Evolutionary conservation across 2,888 invertebrate species (phyloP).

Genomic region (Drosophila mulleri): DNA sequence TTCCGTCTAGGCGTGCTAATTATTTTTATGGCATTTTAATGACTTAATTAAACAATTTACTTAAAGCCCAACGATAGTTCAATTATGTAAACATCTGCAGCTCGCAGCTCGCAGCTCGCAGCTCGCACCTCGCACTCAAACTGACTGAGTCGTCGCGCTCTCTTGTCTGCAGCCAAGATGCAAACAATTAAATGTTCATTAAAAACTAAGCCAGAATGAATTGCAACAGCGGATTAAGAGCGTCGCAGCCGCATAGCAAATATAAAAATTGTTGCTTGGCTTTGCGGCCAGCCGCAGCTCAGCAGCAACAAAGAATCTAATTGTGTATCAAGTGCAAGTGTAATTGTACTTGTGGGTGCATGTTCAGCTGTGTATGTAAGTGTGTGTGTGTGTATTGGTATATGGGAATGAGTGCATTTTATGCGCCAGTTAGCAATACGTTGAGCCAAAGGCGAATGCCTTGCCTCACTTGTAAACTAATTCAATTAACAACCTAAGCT

Average conservation of each 20-base stretch:
- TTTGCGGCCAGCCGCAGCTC: slow-evolving; percentile 35
- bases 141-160: slow-evolving; percentile 11
- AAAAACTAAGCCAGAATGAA: slow-evolving; percentile 51
- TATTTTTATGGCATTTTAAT: slow-evolving; percentile 78
- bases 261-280: slow-evolving; percentile 40
- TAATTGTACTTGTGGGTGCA: slow-evolving; percentile 65
- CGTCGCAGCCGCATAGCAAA: slow-evolving; percentile 37
- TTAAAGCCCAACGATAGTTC: slow-evolving; percentile 61
- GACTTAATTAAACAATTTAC: slow-evolving; percentile 80
- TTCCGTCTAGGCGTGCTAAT: slow-evolving; percentile 58
- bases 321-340: slow-evolving; percentile 77
- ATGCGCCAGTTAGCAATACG: slow-evolving; percentile 62
- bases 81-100: slow-evolving; percentile 70
- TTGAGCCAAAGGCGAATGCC: slow-evolving; percentile 43
- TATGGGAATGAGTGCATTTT: slow-evolving; percentile 51
- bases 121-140: background rate
- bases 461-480: slow-evolving; percentile 76
- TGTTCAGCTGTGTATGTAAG: slow-evolving; percentile 19
- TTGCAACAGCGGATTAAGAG: slow-evolving; percentile 38
- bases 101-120: slow-evolving; percentile 17
- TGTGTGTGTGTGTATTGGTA: slow-evolving; percentile 10
- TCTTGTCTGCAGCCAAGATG: slow-evolving; percentile 52
- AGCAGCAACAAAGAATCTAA: slow-evolving; percentile 68
- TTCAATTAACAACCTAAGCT: slow-evolving; percentile 77
- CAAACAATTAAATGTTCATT: slow-evolving; percentile 78